These are phyloP conservation scores for Phytoseiulus persimilis DNA, from an alignment of 2,888 invertebrate genomes.

Conservation along the genomic window DNA sequence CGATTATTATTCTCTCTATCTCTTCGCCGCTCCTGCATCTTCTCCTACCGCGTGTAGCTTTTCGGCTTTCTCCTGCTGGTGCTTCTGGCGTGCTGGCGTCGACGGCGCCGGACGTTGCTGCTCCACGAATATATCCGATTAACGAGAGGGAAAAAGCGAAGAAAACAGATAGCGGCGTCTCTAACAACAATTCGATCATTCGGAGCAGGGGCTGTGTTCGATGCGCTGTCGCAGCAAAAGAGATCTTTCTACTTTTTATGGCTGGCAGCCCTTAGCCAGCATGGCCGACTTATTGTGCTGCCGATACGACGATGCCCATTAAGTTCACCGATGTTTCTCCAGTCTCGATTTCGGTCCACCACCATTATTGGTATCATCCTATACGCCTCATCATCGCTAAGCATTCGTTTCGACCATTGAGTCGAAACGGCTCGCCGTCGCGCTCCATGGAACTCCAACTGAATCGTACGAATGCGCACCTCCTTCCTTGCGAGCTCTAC, in stretches of 20 bases:
- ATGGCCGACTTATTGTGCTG: not conserved
- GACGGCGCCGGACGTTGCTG: not conserved
- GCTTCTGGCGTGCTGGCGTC: not conserved
- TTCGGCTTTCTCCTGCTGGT: not conserved
- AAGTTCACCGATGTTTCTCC: not conserved
- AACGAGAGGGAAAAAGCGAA: not conserved
- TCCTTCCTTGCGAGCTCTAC: too few relatives aligned
- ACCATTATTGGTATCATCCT: not conserved
- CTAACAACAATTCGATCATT: not conserved
- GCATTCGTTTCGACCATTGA: too few relatives aligned
- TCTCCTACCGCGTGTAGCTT: not conserved
- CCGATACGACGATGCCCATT: not conserved
- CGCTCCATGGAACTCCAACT: not conserved
- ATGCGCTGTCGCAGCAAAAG: too few relatives aligned
- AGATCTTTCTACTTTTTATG: not conserved
- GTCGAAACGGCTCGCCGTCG: not conserved
- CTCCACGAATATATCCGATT: not conserved
- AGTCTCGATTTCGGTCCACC: not conserved
- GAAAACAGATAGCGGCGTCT: not conserved
- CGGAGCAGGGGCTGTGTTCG: not conserved
- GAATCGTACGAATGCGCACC: not conserved
- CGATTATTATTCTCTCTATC: not conserved
- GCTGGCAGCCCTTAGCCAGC: not conserved
- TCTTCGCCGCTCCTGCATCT: not conserved
- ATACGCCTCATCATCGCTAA: too few relatives aligned